phyloP scores from a whole-genome alignment of 2,797 vertebrate genomes.

The Lophotriccus pileatus region DNA sequence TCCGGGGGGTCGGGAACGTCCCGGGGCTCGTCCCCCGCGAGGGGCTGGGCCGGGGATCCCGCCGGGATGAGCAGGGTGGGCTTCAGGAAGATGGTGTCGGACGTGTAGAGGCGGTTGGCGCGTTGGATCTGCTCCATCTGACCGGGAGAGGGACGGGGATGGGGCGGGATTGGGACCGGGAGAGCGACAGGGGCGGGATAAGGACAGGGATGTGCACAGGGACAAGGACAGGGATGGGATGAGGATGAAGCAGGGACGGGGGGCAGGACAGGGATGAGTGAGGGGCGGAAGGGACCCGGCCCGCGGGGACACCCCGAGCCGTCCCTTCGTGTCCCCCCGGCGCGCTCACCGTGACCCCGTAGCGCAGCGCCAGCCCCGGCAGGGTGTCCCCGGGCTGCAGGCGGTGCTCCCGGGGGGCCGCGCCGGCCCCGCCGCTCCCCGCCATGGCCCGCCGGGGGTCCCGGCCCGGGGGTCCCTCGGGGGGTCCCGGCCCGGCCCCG shows the following conservation, averaged over 20 bases:
- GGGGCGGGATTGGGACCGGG: no score
- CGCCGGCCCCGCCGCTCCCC: slow-evolving; percentile 74
- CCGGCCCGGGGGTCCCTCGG: not conserved
- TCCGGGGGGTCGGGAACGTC: not conserved
- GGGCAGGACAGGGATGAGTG: no score
- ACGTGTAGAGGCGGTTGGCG: slow-evolving; percentile 90
- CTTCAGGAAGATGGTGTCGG: slow-evolving; percentile 92
- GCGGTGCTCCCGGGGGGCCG: slow-evolving; percentile 77
- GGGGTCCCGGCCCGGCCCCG: not conserved
- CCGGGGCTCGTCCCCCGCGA: not conserved
- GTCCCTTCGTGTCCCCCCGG: no score
- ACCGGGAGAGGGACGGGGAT: no score
- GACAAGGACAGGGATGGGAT: no score
- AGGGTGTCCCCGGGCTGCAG: slow-evolving; percentile 87
- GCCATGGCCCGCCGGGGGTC: slow-evolving; percentile 62
- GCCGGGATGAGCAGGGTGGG: slow-evolving; percentile 84
- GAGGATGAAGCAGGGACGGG: not conserved
- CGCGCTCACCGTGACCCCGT: slow-evolving; percentile 89
- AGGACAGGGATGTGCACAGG: not conserved
- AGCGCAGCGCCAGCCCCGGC: slow-evolving; percentile 87
- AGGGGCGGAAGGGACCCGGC: not conserved
- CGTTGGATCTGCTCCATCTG: slow-evolving; percentile 93
- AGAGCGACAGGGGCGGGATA: not conserved
- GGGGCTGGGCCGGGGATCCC: not conserved
- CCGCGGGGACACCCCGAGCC: no score